Base-by-base conservation (phyloP, 53 echinoderm and acorn worm genomes). In the Zoroaster sp. region DNA sequence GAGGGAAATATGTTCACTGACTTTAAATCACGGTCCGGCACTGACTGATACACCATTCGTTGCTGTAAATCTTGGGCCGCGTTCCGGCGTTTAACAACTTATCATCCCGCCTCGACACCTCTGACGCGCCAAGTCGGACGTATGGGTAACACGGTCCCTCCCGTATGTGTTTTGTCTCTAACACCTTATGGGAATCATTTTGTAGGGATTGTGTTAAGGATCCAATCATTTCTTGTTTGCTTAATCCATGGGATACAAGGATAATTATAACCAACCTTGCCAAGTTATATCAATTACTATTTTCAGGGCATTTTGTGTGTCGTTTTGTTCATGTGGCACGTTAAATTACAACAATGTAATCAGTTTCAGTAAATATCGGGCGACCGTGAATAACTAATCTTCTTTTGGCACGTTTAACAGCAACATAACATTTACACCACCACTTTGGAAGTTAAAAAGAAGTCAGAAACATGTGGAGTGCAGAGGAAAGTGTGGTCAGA, bases 181-280 rank as follows among this genome's bases (percentile, higher is more conserved):
- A 59, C 63, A 59, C 63, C 63, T 59, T 25, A 28, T 59, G 63
- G 63, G 21, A 23, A 20, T 25, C 44, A 43, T 47, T 23, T 47
- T 15, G 4, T 15, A 3, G 33, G 31, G 44, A 47, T 32, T 76
- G 78, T 55, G 54, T 44, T 44, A 25, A 78, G 66, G 31, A 35
- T 37, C 81, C 41, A 81, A 81, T 81, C 81, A 66, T 81, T 37
- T n/a, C 63, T 41, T 88, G 77, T 76, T 88, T 88, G 67, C 39
- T 20, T 10, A 44, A 63, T 71, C 86, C 31, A 35, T 75, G 77
- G 88, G 89, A 40, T 66, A 70, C 71, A 54, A 71, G 78, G 79
- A 78, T 89, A 89, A 89, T 89, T 70, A 89, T 49, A 78, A 37
- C 51, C 70, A 51, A 78, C 89, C 89, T 89, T 37, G 89, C 49